Conservation (phyloP, 2,113 vertebrate genomes). For the Sclerurus mexicanus region DNA sequence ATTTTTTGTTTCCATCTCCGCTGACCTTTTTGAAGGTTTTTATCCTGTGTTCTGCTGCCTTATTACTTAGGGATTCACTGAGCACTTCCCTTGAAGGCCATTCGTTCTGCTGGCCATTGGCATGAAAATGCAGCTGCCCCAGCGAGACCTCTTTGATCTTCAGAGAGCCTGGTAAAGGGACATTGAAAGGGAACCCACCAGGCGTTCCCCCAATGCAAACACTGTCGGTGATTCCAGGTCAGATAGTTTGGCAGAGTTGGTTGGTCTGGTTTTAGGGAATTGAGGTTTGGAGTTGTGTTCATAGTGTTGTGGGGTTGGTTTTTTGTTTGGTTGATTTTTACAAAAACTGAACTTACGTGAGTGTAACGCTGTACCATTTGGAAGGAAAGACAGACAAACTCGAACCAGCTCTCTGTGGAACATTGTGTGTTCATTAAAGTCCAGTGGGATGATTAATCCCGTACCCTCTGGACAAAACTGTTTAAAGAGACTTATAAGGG, state of each 20-base stretch:
- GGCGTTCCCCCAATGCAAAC: slow-evolving; percentile 43
- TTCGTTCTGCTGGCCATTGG: slow-evolving; percentile 60
- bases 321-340: background rate
- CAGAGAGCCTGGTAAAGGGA: slow-evolving; percentile 63
- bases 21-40: slow-evolving; percentile 58
- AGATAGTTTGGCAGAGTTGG: background rate
- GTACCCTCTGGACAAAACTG: background rate
- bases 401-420: background rate
- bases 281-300: background rate
- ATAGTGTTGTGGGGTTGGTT: background rate
- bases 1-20: background rate
- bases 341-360: background rate
- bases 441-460: background rate
- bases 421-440: background rate
- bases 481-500: background rate
- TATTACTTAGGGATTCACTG: slow-evolving; percentile 67
- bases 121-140: slow-evolving; percentile 64
- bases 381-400: background rate
- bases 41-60: slow-evolving; percentile 45
- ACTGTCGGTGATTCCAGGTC: slow-evolving; percentile 36
- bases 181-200: slow-evolving; percentile 63
- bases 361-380: background rate
- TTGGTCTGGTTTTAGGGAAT: background rate
- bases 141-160: slow-evolving; percentile 71
- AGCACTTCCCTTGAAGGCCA: slow-evolving; percentile 60